Conservation (phyloP, 2,888 invertebrate species). For the Catocala fraxini region DNA sequence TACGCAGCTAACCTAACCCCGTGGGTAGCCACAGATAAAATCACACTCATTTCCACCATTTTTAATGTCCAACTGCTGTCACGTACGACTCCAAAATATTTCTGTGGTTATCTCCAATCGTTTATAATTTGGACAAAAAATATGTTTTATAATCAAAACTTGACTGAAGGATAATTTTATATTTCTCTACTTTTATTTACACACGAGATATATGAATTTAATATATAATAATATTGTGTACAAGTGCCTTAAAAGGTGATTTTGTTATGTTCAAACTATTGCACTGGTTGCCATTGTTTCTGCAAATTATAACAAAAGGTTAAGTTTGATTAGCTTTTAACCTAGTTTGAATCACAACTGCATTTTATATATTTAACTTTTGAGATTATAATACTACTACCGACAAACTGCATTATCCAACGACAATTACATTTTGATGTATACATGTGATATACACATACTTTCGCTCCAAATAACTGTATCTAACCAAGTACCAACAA, state of each 20-base stretch:
- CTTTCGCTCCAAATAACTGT: conserved; percentile 11
- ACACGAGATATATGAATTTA: neutral
- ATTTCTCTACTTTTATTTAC: neutral
- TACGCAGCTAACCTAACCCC: conserved; percentile 34
- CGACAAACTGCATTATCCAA: neutral
- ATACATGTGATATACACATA: neutral
- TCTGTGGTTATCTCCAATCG: conserved; percentile 51
- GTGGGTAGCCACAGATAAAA: conserved; percentile 56
- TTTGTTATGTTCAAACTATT: no score
- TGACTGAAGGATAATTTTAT: neutral
- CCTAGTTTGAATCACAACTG: no score
- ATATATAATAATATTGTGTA: no score
- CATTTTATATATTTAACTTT: no score
- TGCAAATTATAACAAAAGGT: no score
- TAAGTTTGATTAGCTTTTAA: no score
- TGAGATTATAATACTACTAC: no score
- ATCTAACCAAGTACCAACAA: conserved; percentile 26
- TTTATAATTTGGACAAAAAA: conserved; percentile 33
- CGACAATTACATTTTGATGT: neutral
- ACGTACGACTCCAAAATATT: conserved; percentile 54
- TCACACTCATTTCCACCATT: conserved; percentile 53
- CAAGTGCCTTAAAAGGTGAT: no score
- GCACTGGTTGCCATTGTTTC: no score
- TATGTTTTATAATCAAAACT: conserved; percentile 3
- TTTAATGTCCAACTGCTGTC: conserved; percentile 50